Evolutionary conservation across 2,797 vertebrate species (phyloP).

Genomic region (Enteromius afrohamiltoni): DNA sequence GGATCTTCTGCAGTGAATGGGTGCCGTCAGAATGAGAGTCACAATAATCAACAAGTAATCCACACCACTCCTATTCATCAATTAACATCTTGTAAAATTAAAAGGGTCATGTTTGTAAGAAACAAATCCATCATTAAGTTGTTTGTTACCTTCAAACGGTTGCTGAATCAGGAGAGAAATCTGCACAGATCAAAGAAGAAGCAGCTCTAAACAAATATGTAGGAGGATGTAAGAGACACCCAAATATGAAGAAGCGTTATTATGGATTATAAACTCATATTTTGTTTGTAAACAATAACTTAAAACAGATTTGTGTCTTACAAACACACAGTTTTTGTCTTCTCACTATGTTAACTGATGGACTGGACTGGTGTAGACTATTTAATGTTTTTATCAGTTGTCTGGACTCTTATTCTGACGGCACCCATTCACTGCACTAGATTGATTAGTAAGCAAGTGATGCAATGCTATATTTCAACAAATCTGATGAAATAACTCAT

Average conservation of each 20-base stretch:
- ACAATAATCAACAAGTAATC: background rate
- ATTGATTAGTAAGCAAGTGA: background rate
- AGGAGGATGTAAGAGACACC: background rate
- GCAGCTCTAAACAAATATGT: background rate
- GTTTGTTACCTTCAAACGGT: background rate
- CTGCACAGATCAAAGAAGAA: background rate
- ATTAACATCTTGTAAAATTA: background rate
- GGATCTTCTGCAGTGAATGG: background rate
- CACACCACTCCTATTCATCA: background rate
- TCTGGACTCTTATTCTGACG: background rate
- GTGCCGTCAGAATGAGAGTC: background rate
- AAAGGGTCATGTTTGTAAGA: background rate
- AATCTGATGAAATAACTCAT: background rate
- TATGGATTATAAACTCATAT: background rate
- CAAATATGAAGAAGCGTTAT: background rate
- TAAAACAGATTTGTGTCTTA: background rate
- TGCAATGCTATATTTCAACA: background rate
- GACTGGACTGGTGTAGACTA: background rate
- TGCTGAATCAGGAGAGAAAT: background rate
- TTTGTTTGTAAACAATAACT: background rate
- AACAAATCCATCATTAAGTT: background rate
- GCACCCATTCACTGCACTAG: background rate
- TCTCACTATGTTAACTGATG: background rate
- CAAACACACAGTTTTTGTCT: background rate
- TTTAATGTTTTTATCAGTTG: background rate